These are phyloP conservation scores for Ammodramus savannarum DNA, from an alignment of 2,113 vertebrate genomes.

Conservation along the genomic window DNA sequence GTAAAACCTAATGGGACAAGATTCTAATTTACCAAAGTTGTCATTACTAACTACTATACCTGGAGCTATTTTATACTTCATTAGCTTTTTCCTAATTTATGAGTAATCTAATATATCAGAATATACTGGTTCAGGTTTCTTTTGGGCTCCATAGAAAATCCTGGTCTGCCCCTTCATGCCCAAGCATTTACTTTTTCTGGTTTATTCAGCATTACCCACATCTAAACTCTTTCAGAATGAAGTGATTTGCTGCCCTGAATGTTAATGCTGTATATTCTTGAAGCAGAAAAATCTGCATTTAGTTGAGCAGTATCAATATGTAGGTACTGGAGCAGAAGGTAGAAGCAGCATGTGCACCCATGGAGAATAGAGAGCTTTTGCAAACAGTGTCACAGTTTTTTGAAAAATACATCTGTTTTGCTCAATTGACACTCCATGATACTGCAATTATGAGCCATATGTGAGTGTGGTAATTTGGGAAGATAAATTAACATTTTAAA, in stretches of 20 bases:
- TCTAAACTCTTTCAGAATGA: background rate
- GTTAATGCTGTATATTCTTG: constrained; percentile 12
- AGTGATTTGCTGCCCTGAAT: constrained; percentile 33
- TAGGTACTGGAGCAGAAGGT: constrained; percentile 67
- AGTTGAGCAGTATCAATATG: constrained; percentile 46
- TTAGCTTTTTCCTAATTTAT: background rate
- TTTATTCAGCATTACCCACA: background rate
- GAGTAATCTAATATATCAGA: background rate
- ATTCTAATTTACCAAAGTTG: background rate
- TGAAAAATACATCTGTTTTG: constrained; percentile 67
- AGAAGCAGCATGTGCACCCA: constrained; percentile 61
- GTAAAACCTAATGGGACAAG: background rate
- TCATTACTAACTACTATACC: background rate
- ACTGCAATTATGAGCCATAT: constrained; percentile 67
- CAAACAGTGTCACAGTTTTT: constrained; percentile 64
- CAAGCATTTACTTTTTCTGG: background rate
- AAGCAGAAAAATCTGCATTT: constrained; percentile 51
- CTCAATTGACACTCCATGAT: constrained; percentile 67
- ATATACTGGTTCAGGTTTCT: background rate
- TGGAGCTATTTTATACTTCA: background rate
- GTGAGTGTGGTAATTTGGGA: constrained; percentile 47
- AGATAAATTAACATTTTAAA: constrained; percentile 66
- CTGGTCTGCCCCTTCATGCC: background rate
- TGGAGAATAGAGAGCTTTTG: constrained; percentile 61
- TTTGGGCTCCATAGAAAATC: background rate